phyloP scores from a whole-genome alignment of 2,888 invertebrate species.

The Zonitis immaculata region DNA sequence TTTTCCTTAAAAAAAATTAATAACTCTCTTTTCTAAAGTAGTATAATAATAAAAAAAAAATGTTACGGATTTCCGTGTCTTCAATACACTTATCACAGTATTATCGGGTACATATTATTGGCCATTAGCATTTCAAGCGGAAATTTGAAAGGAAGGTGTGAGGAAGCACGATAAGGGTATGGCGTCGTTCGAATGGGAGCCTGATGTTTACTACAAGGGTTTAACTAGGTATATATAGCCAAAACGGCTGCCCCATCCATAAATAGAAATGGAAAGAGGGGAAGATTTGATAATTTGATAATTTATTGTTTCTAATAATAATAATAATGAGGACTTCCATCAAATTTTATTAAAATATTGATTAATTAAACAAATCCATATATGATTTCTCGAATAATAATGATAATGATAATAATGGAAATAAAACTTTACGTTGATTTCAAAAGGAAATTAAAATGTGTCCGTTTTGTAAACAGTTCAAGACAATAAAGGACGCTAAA shows the following conservation, averaged over 20 bases:
- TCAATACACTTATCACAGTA: constrained; percentile 21
- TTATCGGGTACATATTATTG: constrained; percentile 38
- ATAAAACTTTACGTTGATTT: constrained; percentile 5
- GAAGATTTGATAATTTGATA: constrained; percentile 8
- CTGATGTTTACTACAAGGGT: constrained; percentile 17
- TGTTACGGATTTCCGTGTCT: constrained; percentile 14
- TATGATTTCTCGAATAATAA: no score
- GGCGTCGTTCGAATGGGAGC: constrained; percentile 20
- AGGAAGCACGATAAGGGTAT: constrained; percentile 27
- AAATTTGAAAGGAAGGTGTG: constrained; percentile 42
- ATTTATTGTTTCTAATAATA: constrained; percentile 21
- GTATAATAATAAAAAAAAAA: constrained; percentile 3
- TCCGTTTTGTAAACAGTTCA: constrained; percentile 15
- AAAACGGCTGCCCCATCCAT: constrained; percentile 4
- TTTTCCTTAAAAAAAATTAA: no score
- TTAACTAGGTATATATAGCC: constrained; percentile 20
- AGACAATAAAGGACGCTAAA: constrained; percentile 24
- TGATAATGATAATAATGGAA: constrained; percentile 7
- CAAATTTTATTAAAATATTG: neutral
- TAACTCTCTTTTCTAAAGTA: no score
- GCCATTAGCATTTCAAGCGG: constrained; percentile 41
- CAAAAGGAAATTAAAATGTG: constrained; percentile 19
- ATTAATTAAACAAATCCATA: neutral
- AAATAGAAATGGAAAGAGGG: neutral
- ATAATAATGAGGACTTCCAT: neutral